phyloP scores from a whole-genome alignment of 2,888 invertebrate genomes.

The Ornithoptera alexandrae region DNA sequence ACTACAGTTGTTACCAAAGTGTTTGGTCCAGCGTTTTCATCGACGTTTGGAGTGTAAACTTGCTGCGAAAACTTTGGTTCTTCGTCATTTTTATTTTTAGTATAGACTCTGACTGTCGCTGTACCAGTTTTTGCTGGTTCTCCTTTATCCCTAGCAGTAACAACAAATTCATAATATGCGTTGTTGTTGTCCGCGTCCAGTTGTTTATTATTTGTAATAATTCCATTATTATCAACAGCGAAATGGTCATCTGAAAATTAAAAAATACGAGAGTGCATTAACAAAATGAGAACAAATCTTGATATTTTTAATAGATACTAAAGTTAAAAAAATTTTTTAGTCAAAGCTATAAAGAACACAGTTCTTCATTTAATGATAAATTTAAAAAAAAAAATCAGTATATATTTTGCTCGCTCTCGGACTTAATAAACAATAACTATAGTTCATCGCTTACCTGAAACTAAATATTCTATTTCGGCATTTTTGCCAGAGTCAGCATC shows the following conservation, averaged over 20 bases:
- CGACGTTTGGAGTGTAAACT: constrained; percentile 97
- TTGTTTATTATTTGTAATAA: constrained; percentile 95
- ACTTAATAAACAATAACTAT: background rate
- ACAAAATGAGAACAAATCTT: background rate
- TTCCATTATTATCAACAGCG: constrained; percentile 94
- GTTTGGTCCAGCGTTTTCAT: constrained; percentile 96
- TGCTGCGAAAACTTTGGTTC: constrained; percentile 98
- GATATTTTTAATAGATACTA: background rate
- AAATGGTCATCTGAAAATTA: constrained; percentile 92
- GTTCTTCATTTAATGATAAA: background rate
- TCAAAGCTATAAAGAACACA: background rate
- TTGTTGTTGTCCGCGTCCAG: constrained; percentile 98
- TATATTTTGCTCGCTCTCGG: background rate
- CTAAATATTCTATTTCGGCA: constrained; percentile 95
- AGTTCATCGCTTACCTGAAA: constrained; percentile 77
- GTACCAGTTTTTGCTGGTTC: constrained; percentile 95
- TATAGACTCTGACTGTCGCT: constrained; percentile 96
- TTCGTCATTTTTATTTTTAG: constrained; percentile 99
- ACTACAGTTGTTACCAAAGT: constrained; percentile 97
- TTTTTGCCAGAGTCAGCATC: constrained; percentile 97
- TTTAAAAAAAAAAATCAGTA: background rate
- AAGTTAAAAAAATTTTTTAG: background rate
- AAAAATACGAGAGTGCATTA: background rate
- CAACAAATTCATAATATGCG: constrained; percentile 96
- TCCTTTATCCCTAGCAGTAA: constrained; percentile 97